phyloP scores from a whole-genome alignment of 2,888 invertebrate species.

The Gibbula magus region DNA sequence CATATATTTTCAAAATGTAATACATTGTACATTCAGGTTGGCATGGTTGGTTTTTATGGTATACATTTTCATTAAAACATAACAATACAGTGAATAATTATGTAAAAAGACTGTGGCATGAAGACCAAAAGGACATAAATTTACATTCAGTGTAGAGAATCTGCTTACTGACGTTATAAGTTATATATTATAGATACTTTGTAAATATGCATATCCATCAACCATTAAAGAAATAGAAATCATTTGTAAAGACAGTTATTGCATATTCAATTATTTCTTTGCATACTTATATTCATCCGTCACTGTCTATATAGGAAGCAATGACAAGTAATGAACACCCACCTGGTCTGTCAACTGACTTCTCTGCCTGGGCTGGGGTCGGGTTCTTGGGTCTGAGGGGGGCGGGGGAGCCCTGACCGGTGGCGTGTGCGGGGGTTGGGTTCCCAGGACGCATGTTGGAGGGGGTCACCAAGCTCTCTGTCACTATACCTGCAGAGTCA shows the following conservation, averaged over 20 bases:
- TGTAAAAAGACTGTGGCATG: too few relatives aligned
- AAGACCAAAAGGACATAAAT: too few relatives aligned
- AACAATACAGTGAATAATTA: too few relatives aligned
- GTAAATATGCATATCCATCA: too few relatives aligned
- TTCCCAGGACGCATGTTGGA: conserved; percentile 70
- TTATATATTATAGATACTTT: too few relatives aligned
- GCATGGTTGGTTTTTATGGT: too few relatives aligned
- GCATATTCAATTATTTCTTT: not conserved
- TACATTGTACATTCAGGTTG: too few relatives aligned
- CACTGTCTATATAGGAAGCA: not conserved
- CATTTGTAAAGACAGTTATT: too few relatives aligned
- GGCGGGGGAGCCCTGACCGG: conserved; percentile 69
- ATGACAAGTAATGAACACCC: conserved; percentile 10
- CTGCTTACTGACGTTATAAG: not conserved
- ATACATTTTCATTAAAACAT: too few relatives aligned
- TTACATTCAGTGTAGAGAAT: too few relatives aligned
- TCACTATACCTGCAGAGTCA: conserved; percentile 29
- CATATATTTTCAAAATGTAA: too few relatives aligned
- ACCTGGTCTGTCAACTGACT: conserved; percentile 64
- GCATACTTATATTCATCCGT: not conserved
- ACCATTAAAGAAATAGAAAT: too few relatives aligned
- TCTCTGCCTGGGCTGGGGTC: conserved; percentile 67
- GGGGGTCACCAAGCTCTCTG: conserved; percentile 57
- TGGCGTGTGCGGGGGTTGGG: conserved; percentile 72
- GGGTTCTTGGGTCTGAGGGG: conserved; percentile 69